Evolutionary conservation across 2,888 invertebrate genomes (phyloP).

Genomic region (Clostera curtula): DNA sequence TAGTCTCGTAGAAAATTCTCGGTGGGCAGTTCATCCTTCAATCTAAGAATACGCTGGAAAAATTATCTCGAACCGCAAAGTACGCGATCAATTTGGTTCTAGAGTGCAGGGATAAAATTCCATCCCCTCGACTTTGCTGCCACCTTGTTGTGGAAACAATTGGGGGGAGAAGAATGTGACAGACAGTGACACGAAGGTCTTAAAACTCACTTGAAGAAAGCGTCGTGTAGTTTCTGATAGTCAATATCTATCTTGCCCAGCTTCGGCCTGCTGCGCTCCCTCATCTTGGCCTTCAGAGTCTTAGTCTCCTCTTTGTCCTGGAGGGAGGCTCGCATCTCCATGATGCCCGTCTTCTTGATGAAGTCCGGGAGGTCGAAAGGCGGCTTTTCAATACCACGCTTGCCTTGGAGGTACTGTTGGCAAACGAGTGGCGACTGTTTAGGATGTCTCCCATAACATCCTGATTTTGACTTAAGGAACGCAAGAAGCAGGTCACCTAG

Average conservation of each 20-base stretch:
- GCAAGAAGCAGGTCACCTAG: too few species aligned
- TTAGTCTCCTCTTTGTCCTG: slow-evolving; percentile 98
- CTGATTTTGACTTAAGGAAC: too few species aligned
- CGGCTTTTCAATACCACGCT: slow-evolving; percentile 98
- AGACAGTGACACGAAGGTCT: neutral
- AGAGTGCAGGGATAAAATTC: too few species aligned
- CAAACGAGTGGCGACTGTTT: neutral
- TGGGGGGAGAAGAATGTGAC: too few species aligned
- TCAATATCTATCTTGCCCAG: slow-evolving; percentile 99
- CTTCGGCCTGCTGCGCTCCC: slow-evolving; percentile 96
- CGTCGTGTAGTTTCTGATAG: slow-evolving; percentile 99
- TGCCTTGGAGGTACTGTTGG: slow-evolving; percentile 89
- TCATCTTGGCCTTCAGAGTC: slow-evolving; percentile 96
- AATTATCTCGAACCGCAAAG: too few species aligned
- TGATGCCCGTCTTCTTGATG: slow-evolving; percentile 99
- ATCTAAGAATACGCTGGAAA: too few species aligned
- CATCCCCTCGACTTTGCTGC: too few species aligned
- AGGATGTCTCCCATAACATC: too few species aligned
- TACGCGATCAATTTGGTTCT: too few species aligned
- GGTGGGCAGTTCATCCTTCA: too few species aligned
- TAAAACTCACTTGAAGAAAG: slow-evolving; percentile 88
- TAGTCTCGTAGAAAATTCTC: too few species aligned
- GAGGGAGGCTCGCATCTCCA: slow-evolving; percentile 99
- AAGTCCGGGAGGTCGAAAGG: slow-evolving; percentile 99
- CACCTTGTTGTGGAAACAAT: too few species aligned